These are phyloP conservation scores for Potamarius usumacintae DNA, from an alignment of 2,113 vertebrate genomes.

Conservation along the genomic window DNA sequence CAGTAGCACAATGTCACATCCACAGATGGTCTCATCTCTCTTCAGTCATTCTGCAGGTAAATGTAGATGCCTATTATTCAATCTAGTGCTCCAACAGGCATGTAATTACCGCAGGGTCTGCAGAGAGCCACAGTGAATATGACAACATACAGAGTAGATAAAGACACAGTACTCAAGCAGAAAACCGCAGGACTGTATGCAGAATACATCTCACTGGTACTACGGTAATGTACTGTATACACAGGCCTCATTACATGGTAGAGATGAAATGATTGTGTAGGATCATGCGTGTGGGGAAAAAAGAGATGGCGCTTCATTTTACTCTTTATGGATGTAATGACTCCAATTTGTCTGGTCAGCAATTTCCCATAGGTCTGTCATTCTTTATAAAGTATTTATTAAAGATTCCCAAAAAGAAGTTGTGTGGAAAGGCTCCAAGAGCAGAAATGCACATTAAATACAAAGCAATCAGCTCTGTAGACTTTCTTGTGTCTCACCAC, in stretches of 20 bases:
- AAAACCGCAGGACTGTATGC: slow-evolving; percentile 37
- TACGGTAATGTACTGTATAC: neutral
- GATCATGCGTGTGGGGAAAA: neutral
- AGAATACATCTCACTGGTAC: neutral
- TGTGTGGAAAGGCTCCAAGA: neutral
- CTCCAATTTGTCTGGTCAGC: neutral
- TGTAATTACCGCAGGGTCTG: slow-evolving; percentile 67
- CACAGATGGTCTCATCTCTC: slow-evolving; percentile 44
- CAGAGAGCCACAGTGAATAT: slow-evolving; percentile 53
- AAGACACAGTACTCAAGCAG: slow-evolving; percentile 45
- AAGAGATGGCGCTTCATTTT: neutral
- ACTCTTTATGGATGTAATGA: slow-evolving; percentile 8
- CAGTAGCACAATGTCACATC: slow-evolving; percentile 28
- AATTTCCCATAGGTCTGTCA: slow-evolving; percentile 2
- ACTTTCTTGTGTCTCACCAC: slow-evolving; percentile 24
- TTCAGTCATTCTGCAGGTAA: slow-evolving; percentile 61
- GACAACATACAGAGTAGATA: slow-evolving; percentile 61
- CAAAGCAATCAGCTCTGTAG: neutral
- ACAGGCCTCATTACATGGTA: neutral
- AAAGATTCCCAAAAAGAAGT: neutral
- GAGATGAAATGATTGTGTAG: neutral
- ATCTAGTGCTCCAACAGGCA: slow-evolving; percentile 63
- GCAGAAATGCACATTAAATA: neutral
- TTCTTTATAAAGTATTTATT: neutral
- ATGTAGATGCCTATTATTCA: slow-evolving; percentile 61